Evolutionary conservation across 2,113 vertebrate species (phyloP), one percentile per base, ranked within the genome.

Genomic region (Podiceps cristatus): DNA sequence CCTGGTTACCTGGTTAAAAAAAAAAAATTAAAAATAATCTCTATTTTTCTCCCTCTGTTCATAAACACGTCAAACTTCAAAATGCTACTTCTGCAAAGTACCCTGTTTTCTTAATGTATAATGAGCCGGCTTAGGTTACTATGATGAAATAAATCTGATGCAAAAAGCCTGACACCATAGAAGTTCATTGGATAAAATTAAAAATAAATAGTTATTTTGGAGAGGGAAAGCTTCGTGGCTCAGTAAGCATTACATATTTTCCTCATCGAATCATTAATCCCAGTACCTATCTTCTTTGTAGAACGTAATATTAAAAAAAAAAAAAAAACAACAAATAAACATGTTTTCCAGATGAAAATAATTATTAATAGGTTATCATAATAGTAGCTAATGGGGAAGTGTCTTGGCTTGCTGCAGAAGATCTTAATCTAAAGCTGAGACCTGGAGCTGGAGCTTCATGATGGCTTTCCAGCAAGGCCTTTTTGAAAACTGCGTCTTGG

Each of bases 201-300:
- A 95, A 93, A 83, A 86, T 72, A 97, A 97, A 97, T 96, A 97
- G 56, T 97, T 95, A 63, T 88, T 96, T 98, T 95, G 96, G 95
- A 96, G 85, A 87, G 84, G 77, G 59, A 88, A 75, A 49, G 68
- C 47, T 82, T 80, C 3, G 1, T 85, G 93, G 90, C 88, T 79
- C 31, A 0, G 74, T 71, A 62, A 93, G 69, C 81, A 53, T 9
- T 83, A 45, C 87, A 96, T 96, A 96, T 81, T 97, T 97, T 96
- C 95, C 92, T 95, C 93, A 74, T 96, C 95, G 95, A 88, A 95
- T 97, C 95, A 97, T 73, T 90, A 91, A 95, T 86, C 83, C 90
- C 63, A 5, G 83, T 87, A 91, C 72, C 92, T 88, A 94, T 95
- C 88, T 85, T 35, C 90, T 77, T 77, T 42, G 72, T 66, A 72